A percentile compares a stretch with the other conserved stretches of the same genome.
phyloP scores from a whole-genome alignment of 2,113 vertebrate genomes.

The Bujurquina vittata region DNA sequence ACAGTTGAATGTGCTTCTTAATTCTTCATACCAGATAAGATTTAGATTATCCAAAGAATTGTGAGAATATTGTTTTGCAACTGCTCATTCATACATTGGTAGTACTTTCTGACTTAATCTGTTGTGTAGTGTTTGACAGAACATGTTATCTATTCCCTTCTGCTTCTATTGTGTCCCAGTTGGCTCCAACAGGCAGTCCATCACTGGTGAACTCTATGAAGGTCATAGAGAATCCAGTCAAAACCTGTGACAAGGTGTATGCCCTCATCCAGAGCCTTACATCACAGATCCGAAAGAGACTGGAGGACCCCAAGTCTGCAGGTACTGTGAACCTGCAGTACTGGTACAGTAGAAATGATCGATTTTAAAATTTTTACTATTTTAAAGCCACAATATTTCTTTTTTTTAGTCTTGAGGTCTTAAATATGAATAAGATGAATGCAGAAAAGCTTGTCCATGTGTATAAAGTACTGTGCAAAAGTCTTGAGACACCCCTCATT shows the following conservation, averaged over 20 bases:
- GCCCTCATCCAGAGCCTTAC: slow-evolving; percentile 92
- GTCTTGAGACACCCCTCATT: neutral
- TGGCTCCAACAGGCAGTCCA: slow-evolving; percentile 90
- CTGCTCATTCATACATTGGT: neutral
- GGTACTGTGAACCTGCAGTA: slow-evolving; percentile 70
- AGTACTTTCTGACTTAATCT: neutral
- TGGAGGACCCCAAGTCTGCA: slow-evolving; percentile 93
- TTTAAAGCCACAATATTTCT: neutral
- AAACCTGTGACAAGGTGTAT: slow-evolving; percentile 91
- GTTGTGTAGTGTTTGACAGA: neutral
- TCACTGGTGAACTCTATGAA: slow-evolving; percentile 94
- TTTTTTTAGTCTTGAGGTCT: neutral
- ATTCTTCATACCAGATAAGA: neutral
- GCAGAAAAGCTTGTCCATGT: neutral
- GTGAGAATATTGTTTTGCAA: neutral
- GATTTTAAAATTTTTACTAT: neutral
- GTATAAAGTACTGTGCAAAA: neutral
- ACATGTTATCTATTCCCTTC: neutral
- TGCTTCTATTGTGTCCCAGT: slow-evolving; percentile 70
- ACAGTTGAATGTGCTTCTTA: neutral
- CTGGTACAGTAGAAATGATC: neutral
- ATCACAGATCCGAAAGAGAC: slow-evolving; percentile 88
- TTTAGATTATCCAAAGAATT: neutral
- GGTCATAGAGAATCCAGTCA: slow-evolving; percentile 91
- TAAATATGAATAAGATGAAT: neutral